These are phyloP conservation scores for Cephus spinipes DNA, from an alignment of 2,888 invertebrate species.

Conservation along the genomic window DNA sequence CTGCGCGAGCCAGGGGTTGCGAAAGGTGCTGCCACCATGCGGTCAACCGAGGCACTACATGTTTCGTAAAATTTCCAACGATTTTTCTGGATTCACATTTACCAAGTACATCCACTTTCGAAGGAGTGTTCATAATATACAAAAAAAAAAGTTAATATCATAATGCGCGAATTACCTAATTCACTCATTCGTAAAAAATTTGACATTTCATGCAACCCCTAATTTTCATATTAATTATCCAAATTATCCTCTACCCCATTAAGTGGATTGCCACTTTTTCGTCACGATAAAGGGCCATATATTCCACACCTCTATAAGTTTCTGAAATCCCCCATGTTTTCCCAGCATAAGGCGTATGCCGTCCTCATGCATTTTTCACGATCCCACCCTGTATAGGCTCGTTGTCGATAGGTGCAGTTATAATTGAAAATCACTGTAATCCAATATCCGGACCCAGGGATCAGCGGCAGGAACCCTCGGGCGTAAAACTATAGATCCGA, in stretches of 20 bases:
- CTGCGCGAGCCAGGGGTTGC: constrained; percentile 1
- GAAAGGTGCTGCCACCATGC: constrained; percentile 59
- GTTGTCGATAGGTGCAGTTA: constrained; percentile 23
- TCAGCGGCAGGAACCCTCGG: constrained; percentile 15
- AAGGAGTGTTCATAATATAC: background rate
- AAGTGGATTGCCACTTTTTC: background rate
- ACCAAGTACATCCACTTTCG: constrained; percentile 4
- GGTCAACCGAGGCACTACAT: constrained; percentile 43
- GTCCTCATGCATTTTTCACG: constrained; percentile 13
- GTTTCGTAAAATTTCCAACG: constrained; percentile 33
- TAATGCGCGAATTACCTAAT: background rate
- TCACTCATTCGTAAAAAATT: background rate
- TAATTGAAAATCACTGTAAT: constrained; percentile 58
- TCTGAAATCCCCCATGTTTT: background rate
- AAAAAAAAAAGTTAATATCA: too few relatives aligned
- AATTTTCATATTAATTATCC: background rate
- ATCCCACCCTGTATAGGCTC: background rate
- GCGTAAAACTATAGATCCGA: constrained; percentile 32
- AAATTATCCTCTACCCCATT: background rate
- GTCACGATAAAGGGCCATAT: background rate
- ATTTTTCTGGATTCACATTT: constrained; percentile 35
- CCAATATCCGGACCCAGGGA: constrained; percentile 38
- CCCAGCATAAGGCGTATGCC: background rate
- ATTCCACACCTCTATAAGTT: background rate
- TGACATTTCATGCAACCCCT: background rate